A percentile compares a stretch with the other conserved stretches of the same genome.
phyloP scores from a whole-genome alignment of 2,797 vertebrate genomes.

The Lepilemur ruficaudatus region DNA sequence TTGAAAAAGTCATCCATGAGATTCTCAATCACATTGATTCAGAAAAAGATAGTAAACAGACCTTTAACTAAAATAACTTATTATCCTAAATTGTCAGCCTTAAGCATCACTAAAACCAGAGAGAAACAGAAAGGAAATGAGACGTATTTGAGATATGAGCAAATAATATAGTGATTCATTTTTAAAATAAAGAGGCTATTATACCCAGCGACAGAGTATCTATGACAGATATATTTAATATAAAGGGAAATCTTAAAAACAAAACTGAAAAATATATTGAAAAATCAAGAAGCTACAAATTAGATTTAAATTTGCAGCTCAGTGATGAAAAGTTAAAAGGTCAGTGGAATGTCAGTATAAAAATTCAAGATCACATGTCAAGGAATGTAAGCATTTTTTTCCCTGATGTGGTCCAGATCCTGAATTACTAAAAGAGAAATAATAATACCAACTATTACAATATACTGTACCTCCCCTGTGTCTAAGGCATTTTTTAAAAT shows the following conservation, averaged over 20 bases:
- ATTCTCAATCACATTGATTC: conserved; percentile 65
- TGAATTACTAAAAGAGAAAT: background rate
- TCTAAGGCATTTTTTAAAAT: background rate
- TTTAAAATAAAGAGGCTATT: conserved; percentile 70
- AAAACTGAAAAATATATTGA: conserved; percentile 40
- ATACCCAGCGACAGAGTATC: conserved; percentile 46
- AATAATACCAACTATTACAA: background rate
- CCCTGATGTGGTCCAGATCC: background rate
- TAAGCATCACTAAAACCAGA: conserved; percentile 49
- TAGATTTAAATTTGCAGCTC: conserved; percentile 44
- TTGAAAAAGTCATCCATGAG: conserved; percentile 65
- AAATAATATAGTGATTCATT: conserved; percentile 73
- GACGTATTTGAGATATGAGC: conserved; percentile 63
- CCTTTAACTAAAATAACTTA: conserved; percentile 76
- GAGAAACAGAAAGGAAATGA: conserved; percentile 66
- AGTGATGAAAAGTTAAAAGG: conserved; percentile 35
- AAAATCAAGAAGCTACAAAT: conserved; percentile 25
- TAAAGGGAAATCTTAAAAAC: background rate
- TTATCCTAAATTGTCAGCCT: conserved; percentile 69
- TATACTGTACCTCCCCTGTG: background rate
- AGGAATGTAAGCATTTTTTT: background rate
- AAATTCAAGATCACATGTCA: background rate
- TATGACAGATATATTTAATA: conserved; percentile 68
- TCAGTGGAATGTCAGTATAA: background rate
- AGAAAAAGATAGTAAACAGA: conserved; percentile 58